Base-by-base conservation (phyloP, 2,113 vertebrate species). In the Lagopus muta region DNA sequence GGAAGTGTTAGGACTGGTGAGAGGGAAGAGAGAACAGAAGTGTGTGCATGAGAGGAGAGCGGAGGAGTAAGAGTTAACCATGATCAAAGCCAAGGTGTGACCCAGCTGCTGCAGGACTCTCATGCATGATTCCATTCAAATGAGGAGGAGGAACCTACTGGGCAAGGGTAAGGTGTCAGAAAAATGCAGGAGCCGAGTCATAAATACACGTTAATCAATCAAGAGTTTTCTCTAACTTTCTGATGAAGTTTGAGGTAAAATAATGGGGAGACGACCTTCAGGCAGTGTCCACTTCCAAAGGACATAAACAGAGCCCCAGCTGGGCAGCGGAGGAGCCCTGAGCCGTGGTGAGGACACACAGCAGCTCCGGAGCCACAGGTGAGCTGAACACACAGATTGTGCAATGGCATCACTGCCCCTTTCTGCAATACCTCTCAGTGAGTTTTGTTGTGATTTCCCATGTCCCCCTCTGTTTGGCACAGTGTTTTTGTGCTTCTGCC, bases 341-440 rank as follows among this genome's bases (percentile, higher is more conserved):
- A 64, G 77, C 42, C 20, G 22, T 21, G 4, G 38, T 25, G 11
- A 91, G 62, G 72, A 57, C 76, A 24, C 2, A 43, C 40, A 54
- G n/a, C 64, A 50, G 28, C 27, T 52, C 48, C 0, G 16, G 25
- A 40, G 17, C 45, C 2, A 10, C 82, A 77, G 90, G 79, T 65
- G 82, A 93, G 91, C 83, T 71, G 81, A 58, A 42, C 38, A 18
- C 36, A 3, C 34, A 7, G 13, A 4, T 10, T 8, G 13, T 6
- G 5, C 16, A 25, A 12, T 5, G 3, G 60, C 79, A 11, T 5
- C 28, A 5, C 17, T 22, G n/a, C 40, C 6, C 13, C 25, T 27
- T 50, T 24, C 45, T 18, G 7, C 70, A 8, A 0, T 1, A 12
- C 15, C 72, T 55, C 34, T 1, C 1, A 0, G 3, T 1, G 64